A percentile compares a stretch with the other conserved stretches of the same genome.
Evolutionary conservation across 2,797 vertebrate genomes (phyloP).

Genomic region (Microcaecilia unicolor): DNA sequence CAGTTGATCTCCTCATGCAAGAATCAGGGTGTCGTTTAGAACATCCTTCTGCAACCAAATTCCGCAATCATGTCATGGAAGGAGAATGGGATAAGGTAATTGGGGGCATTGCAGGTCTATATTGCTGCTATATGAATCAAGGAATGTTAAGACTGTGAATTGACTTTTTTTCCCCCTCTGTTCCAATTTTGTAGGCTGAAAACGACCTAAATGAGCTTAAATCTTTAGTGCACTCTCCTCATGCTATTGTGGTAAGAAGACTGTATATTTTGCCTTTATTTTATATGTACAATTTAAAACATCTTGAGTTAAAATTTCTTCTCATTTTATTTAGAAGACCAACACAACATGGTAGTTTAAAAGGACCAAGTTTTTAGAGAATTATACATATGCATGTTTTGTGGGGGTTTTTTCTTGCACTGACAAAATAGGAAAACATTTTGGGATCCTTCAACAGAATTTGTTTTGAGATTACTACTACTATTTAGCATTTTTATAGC

Average conservation of each 20-base stretch:
- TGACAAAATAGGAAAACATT: too few relatives aligned
- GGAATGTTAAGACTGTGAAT: conserved; percentile 27
- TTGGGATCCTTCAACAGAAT: too few relatives aligned
- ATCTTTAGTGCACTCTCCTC: conserved; percentile 98
- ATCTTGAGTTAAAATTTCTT: too few relatives aligned
- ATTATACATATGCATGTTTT: too few relatives aligned
- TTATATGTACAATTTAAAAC: too few relatives aligned
- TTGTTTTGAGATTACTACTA: too few relatives aligned
- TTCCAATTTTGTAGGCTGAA: conserved; percentile 85
- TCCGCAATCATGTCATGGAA: conserved; percentile 99
- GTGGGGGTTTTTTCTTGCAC: too few relatives aligned
- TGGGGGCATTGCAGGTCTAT: conserved; percentile 51
- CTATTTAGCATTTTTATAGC: too few relatives aligned
- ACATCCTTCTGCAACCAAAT: conserved; percentile 96
- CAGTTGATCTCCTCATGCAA: conserved; percentile 99
- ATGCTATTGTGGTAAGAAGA: conserved; percentile 96
- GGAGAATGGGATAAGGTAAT: conserved; percentile 99
- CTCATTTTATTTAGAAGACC: too few relatives aligned
- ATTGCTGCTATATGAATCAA: conserved; percentile 42
- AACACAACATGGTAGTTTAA: too few relatives aligned
- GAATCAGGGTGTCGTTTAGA: conserved; percentile 98
- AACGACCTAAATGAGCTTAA: conserved; percentile 98
- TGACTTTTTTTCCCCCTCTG: conserved; percentile 54
- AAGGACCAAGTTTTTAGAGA: too few relatives aligned
- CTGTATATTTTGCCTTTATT: too few relatives aligned